Evolutionary conservation across 2,888 invertebrate species (phyloP).

Genomic region (Clusia tigrina): DNA sequence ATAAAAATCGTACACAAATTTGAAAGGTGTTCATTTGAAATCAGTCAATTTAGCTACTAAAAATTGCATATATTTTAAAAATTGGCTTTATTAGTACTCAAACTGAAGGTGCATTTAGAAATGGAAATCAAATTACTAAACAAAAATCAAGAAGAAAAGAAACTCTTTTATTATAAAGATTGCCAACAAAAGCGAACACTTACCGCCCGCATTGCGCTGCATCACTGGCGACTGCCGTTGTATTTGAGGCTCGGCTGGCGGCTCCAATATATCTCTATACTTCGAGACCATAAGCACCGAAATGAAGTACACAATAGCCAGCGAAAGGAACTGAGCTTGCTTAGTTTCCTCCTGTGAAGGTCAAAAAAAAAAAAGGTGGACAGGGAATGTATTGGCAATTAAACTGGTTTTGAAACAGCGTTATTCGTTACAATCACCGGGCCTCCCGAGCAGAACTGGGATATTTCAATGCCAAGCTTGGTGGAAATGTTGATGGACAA

Average conservation of each 20-base stretch:
- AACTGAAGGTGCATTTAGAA: neutral
- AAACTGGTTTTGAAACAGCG: too few species aligned
- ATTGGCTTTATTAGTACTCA: too few species aligned
- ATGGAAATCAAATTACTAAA: neutral
- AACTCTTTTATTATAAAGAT: neutral
- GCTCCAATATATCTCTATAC: constrained; percentile 98
- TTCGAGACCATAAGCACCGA: constrained; percentile 99
- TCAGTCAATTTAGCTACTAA: constrained; percentile 25
- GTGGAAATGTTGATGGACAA: too few species aligned
- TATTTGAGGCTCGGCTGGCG: constrained; percentile 77
- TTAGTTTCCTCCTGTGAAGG: constrained; percentile 96
- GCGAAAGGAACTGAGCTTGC: constrained; percentile 98
- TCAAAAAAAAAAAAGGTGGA: too few species aligned
- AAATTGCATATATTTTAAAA: too few species aligned
- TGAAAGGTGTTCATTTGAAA: constrained; percentile 24
- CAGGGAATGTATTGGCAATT: too few species aligned
- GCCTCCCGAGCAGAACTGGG: too few species aligned
- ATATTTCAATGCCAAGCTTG: too few species aligned
- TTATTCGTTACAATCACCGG: too few species aligned
- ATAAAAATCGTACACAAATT: constrained; percentile 20
- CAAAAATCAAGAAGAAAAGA: constrained; percentile 12
- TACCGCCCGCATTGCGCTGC: constrained; percentile 64
- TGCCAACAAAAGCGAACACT: constrained; percentile 40
- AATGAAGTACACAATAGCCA: constrained; percentile 99
- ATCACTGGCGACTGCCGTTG: constrained; percentile 70